Evolutionary conservation across 2,797 vertebrate genomes (phyloP), one percentile per base, ranked within the genome.

Genomic region (Gila robusta): DNA sequence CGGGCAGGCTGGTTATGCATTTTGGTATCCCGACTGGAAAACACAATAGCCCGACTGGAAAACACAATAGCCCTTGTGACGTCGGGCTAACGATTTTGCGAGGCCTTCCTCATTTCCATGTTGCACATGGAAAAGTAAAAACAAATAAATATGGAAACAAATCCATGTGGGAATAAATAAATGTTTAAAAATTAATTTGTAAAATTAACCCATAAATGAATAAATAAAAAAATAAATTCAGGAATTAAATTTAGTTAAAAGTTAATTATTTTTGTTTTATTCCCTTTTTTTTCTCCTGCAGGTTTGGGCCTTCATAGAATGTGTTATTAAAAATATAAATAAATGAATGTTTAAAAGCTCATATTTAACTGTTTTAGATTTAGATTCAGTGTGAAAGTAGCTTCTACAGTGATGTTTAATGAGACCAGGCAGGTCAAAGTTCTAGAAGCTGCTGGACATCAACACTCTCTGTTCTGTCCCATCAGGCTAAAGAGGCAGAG

Each of bases 401-500:
- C 14, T 49, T 47, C 39, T 80, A 21, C 3, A 8, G 8, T 12
- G 5, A 11, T 66, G 26, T 21, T 12, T 32, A 52, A 23, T 47
- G 11, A 21, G 14, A 32, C 16, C 47, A 49, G 26, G 16, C 10
- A 56, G 5, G 39, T 39, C 11, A 28, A 64, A 32, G 64, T 66
- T 49, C 21, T 47, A 19, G 12, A 26, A 26, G 8, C 23, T 11
- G 23, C 23, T 41, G 23, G 54, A 62, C n/a, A 28, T 49, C 14
- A 59, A 70, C 23, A 64, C 64, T n/a, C 6, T 87, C 12, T 87
- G 52, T 52, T 83, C 14, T 89, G 35, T 73, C 59, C 82, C 49
- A 28, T 56, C 93, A 96, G 96, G 94, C 94, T 73, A 96, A 96
- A 93, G 94, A 92, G 14, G 95, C 95, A 47, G 94, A 96, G 64